Base-by-base conservation (phyloP, 2,113 vertebrate species). In the Rhinoptilus africanus region DNA sequence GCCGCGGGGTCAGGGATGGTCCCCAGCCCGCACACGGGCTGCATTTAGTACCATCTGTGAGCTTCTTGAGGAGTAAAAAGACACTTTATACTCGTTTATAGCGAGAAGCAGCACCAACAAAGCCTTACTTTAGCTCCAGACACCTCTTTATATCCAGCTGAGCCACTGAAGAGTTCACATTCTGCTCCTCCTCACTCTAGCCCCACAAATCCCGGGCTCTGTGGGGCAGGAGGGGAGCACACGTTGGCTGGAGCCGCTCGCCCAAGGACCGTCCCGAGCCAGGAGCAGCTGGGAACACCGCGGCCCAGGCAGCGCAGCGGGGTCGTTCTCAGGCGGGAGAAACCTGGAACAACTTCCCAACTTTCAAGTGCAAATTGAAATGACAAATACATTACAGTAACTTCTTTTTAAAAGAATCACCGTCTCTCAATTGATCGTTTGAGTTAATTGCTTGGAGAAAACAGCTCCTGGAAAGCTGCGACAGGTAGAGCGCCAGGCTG, bases 21-120 rank as follows among this genome's bases (percentile, higher is more conserved):
- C 14, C 57, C n/a, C 57, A 24, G 57, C n/a, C 22, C 57, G 22
- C 28, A 17, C 27, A 30, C 6, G 8, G 63, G 3, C 51, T 59
- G 21, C 35, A 2, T 17, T 21, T 15, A 37, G 11, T 34, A 18
- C 6, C 1, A 26, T 9, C 18, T 24, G 1, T 3, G 21, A 1
- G 2, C 59, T 56, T 11, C 21, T 2, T 2, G 6, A 54, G n/a
- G 45, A 56, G 16, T 2, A 21, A 23, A 30, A 56, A 18, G 28
- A 30, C 37, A 19, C 64, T 37, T 76, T 8, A 4, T 4, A 6
- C 26, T 34, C 54, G 13, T 30, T 60, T 18, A 47, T 5, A 73
- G 82, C 12, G 0, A 2, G 26, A 16, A 57, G 64, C 41, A 26
- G 59, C 10, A 0, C 34, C 66, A 20, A 3, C 22, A 39, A 79